These are phyloP conservation scores for Galleria mellonella DNA, from an alignment of 1,140 invertebrate species.

Conservation along the genomic window DNA sequence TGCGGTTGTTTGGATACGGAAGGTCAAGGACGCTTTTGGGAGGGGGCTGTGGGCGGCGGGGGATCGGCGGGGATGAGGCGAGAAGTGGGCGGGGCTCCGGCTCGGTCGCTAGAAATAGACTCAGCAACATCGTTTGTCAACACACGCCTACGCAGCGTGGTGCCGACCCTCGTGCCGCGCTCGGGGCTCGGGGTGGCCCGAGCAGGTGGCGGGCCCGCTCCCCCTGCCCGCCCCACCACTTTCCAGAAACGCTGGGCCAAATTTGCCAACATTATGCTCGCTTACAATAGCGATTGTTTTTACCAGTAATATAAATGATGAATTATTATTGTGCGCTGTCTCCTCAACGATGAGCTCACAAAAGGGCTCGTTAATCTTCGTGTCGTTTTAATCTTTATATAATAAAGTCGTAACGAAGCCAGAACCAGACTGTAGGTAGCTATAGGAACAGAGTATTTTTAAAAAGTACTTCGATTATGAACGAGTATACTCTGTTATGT, in stretches of 20 bases:
- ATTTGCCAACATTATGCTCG: too few species aligned
- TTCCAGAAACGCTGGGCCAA: not conserved
- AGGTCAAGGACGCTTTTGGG: conserved; percentile 56
- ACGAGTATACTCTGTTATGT: too few species aligned
- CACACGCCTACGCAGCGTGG: conserved; percentile 59
- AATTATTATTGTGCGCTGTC: too few species aligned
- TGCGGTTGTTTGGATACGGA: conserved; percentile 66
- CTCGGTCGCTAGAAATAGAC: conserved; percentile 44
- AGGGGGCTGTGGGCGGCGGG: conserved; percentile 14
- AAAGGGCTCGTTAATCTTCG: too few species aligned
- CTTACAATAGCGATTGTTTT: too few species aligned
- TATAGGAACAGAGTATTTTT: too few species aligned
- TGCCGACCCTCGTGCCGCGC: conserved; percentile 9
- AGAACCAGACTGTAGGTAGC: too few species aligned
- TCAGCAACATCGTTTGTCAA: conserved; percentile 58
- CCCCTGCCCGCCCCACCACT: not conserved
- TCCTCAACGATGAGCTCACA: too few species aligned
- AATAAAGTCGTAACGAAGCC: too few species aligned
- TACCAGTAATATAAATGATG: too few species aligned
- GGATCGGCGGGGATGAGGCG: conserved; percentile 14
- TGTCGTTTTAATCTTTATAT: too few species aligned
- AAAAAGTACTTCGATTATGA: too few species aligned
- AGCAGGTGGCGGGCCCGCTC: not conserved
- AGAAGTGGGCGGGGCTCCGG: conserved; percentile 37
- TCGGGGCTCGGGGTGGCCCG: conserved; percentile 4